A percentile compares a stretch with the other conserved stretches of the same genome.
Evolutionary conservation across 2,797 vertebrate genomes (phyloP).

Genomic region (Xenopus petersii): DNA sequence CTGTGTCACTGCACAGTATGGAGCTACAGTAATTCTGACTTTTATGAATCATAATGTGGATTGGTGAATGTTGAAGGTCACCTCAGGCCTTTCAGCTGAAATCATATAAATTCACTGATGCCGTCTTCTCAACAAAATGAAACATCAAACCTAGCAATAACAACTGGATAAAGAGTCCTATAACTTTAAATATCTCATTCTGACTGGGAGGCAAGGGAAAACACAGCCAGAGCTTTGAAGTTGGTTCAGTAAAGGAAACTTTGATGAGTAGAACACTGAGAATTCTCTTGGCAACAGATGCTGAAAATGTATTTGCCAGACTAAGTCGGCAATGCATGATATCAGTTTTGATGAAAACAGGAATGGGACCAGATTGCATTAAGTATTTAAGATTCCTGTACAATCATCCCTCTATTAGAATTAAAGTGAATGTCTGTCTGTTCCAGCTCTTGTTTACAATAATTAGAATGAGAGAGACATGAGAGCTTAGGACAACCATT

Average conservation of each 20-base stretch:
- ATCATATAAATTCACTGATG: too few relatives aligned
- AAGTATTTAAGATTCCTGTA: slow-evolving; percentile 1
- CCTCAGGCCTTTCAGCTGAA: too few relatives aligned
- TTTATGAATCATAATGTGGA: too few relatives aligned
- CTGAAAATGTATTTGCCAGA: not conserved
- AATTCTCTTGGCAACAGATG: not conserved
- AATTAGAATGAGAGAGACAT: not conserved
- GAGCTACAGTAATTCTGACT: too few relatives aligned
- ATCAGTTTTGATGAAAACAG: not conserved
- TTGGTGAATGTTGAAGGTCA: too few relatives aligned
- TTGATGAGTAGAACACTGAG: not conserved
- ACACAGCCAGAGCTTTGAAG: not conserved
- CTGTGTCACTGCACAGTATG: too few relatives aligned
- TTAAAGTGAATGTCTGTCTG: not conserved
- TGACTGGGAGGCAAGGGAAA: not conserved
- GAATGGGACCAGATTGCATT: not conserved
- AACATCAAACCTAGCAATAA: not conserved
- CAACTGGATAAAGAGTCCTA: not conserved
- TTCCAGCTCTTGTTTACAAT: not conserved
- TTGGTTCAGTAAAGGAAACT: not conserved
- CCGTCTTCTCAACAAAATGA: not conserved
- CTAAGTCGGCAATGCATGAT: not conserved
- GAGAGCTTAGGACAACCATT: not conserved
- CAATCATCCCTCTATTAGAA: not conserved
- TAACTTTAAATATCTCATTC: not conserved